These are phyloP conservation scores for Podarcis lilfordi DNA, from an alignment of 2,797 vertebrate genomes.

Conservation along the genomic window DNA sequence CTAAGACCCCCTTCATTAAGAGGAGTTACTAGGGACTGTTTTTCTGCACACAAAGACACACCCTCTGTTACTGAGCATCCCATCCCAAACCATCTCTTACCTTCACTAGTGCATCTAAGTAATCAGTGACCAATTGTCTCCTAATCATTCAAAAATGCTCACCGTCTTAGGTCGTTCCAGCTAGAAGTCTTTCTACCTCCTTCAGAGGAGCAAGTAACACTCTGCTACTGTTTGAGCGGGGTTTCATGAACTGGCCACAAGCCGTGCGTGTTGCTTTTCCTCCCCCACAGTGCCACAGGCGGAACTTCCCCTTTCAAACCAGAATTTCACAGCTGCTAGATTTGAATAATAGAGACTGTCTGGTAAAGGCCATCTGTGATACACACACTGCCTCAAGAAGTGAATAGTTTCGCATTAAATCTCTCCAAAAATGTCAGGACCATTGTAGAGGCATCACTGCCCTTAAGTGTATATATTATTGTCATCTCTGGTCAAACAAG, in stretches of 20 bases:
- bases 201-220: background rate
- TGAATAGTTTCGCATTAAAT: background rate
- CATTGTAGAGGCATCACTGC: background rate
- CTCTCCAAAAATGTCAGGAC: background rate
- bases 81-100: background rate
- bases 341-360: background rate
- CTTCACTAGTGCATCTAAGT: background rate
- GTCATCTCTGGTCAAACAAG: background rate
- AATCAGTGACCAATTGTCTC: background rate
- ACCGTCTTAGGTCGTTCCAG: conserved; percentile 44
- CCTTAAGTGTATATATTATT: too few species aligned
- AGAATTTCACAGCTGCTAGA: background rate
- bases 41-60: background rate
- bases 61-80: background rate
- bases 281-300: conserved; percentile 7
- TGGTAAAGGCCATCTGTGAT: background rate
- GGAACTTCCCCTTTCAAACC: conserved; percentile 52
- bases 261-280: rapidly evolving
- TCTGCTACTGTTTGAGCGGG: background rate
- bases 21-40: background rate
- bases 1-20: background rate
- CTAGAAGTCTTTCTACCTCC: background rate
- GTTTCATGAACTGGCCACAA: rapidly evolving
- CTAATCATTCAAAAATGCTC: conserved; percentile 19
- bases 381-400: background rate